Evolutionary conservation across 1,140 invertebrate genomes (phyloP).

Genomic region (Lordiphosa clarofinis): DNA sequence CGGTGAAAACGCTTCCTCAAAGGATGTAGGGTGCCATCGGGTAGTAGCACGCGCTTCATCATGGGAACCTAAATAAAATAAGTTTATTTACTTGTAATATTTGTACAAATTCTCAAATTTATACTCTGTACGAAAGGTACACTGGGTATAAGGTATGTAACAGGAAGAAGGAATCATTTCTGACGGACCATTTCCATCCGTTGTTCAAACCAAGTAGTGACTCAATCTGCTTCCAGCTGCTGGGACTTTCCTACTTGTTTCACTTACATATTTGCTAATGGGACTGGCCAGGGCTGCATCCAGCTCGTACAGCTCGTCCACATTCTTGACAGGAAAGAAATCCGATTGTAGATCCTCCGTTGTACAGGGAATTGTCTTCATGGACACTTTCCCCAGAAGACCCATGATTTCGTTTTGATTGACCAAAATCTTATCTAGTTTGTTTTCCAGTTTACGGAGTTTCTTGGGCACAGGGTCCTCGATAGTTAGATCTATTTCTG

Average conservation of each 20-base stretch:
- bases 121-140: too few species aligned
- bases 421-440: constrained; percentile 14
- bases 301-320: constrained; percentile 13
- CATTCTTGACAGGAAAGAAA: constrained; percentile 24
- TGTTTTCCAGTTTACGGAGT: constrained; percentile 9
- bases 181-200: too few species aligned
- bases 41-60: constrained; percentile 16
- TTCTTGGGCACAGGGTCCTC: neutral
- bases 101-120: neutral
- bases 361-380: neutral
- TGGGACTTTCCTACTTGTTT: too few species aligned
- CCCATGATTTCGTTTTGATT: constrained; percentile 24
- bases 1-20: constrained; percentile 17
- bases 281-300: constrained; percentile 19
- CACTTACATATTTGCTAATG: constrained; percentile 24
- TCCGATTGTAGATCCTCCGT: neutral
- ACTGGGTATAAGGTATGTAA: too few species aligned
- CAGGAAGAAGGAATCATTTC: too few species aligned
- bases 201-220: too few species aligned
- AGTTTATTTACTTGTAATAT: neutral
- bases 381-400: constrained; percentile 2
- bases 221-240: too few species aligned
- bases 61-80: neutral
- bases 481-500: too few species aligned
- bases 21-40: constrained; percentile 16